phyloP scores from a whole-genome alignment of 2,888 invertebrate species.

The Prionchulus punctatus region DNA sequence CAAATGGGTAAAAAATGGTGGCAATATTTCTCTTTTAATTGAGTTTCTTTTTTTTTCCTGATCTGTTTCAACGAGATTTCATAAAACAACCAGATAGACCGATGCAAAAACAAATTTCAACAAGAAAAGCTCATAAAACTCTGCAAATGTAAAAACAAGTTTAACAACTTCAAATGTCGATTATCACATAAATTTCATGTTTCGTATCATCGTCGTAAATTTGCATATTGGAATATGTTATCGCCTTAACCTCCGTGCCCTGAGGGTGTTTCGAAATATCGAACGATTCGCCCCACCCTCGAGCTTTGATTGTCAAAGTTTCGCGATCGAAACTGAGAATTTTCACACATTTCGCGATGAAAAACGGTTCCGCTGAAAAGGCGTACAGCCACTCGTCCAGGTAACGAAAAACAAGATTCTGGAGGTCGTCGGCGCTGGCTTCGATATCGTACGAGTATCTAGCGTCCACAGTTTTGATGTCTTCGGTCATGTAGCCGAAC shows the following conservation, averaged over 20 bases:
- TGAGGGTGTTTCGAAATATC: slow-evolving; percentile 75
- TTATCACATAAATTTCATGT: slow-evolving; percentile 84
- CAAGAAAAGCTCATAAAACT: neutral
- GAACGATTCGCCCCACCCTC: slow-evolving; percentile 66
- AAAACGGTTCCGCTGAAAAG: slow-evolving; percentile 55
- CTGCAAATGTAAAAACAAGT: neutral
- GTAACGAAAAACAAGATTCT: slow-evolving; percentile 72
- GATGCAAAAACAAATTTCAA: too few species aligned
- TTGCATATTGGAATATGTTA: slow-evolving; percentile 98
- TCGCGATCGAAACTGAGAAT: slow-evolving; percentile 70
- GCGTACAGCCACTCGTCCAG: slow-evolving; percentile 80
- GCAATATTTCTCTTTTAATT: too few species aligned
- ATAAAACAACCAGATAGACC: too few species aligned
- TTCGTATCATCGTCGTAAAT: slow-evolving; percentile 44
- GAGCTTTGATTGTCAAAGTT: slow-evolving; percentile 58
- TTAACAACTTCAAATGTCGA: slow-evolving; percentile 60
- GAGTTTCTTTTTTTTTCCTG: too few species aligned
- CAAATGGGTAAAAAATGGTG: too few species aligned
- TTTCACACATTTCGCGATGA: slow-evolving; percentile 40
- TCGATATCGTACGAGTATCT: slow-evolving; percentile 59
- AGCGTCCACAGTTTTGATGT: slow-evolving; percentile 46
- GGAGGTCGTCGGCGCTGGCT: slow-evolving; percentile 69
- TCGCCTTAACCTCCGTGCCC: slow-evolving; percentile 94
- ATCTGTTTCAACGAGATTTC: too few species aligned
- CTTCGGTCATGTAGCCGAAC: slow-evolving; percentile 93